A percentile compares a stretch with the other conserved stretches of the same genome.
Conservation (phyloP, 2,888 invertebrate genomes). For the Cosmia trapezina region DNA sequence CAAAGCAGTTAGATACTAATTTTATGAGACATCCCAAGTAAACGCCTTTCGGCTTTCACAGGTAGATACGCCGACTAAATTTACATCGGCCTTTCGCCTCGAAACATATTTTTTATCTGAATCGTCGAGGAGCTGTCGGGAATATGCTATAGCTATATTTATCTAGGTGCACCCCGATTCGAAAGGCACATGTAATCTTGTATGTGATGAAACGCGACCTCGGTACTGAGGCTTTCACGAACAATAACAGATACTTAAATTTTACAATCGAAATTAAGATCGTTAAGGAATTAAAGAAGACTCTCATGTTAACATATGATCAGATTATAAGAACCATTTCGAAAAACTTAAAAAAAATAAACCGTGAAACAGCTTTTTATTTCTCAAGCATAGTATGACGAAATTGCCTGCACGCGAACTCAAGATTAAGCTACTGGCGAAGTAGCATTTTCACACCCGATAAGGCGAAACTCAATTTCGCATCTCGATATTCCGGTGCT, state of each 20-base stretch:
- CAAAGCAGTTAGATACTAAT: slow-evolving; percentile 85
- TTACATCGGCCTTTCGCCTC: slow-evolving; percentile 74
- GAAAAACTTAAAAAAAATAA: slow-evolving; percentile 70
- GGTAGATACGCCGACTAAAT: slow-evolving; percentile 72
- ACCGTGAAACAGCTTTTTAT: slow-evolving; percentile 71
- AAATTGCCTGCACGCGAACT: slow-evolving; percentile 69
- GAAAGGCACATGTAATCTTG: slow-evolving; percentile 46
- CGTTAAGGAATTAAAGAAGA: slow-evolving; percentile 74
- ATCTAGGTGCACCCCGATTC: slow-evolving; percentile 50
- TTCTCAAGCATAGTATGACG: slow-evolving; percentile 70
- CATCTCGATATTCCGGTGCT: slow-evolving; percentile 66
- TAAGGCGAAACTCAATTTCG: slow-evolving; percentile 78
- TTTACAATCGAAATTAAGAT: slow-evolving; percentile 70
- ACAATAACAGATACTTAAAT: slow-evolving; percentile 59
- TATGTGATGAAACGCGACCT: slow-evolving; percentile 66
- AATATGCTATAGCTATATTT: slow-evolving; percentile 42
- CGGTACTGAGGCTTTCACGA: slow-evolving; percentile 63
- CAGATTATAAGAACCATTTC: slow-evolving; percentile 73
- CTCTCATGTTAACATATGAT: slow-evolving; percentile 69
- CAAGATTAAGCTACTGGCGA: slow-evolving; percentile 76
- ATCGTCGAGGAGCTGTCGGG: slow-evolving; percentile 45
- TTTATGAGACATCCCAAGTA: slow-evolving; percentile 86
- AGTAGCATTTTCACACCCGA: slow-evolving; percentile 72
- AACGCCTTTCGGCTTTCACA: slow-evolving; percentile 81
- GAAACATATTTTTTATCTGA: slow-evolving; percentile 65